Evolutionary conservation across 2,797 vertebrate species (phyloP), one percentile per base, ranked within the genome.

Genomic region (Erethizon dorsatum): DNA sequence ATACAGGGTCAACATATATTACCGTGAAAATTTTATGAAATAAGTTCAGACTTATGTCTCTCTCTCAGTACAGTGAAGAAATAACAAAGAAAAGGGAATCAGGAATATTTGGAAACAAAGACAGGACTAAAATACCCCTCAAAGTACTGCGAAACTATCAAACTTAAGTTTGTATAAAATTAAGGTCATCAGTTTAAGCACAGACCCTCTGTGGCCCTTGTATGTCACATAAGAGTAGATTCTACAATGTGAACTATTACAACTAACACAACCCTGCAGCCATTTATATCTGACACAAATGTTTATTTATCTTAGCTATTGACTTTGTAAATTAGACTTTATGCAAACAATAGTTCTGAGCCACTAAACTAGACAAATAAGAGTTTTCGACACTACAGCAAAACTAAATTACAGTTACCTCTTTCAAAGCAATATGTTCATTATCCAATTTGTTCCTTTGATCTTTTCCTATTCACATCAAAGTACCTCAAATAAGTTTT

Each of bases 321-420:
- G 96, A 98, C 97, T 98, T 98, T 98, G 97, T 97, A 98, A 98
- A 98, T 98, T 97, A 98, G 97, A 91, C 97, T 98, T 97, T 93
- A 98, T 96, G 97, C 98, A 98, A 98, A 98, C 95, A 98, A 98
- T 94, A 97, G 98, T 98, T 98, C 98, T 98, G 80, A 98, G 92
- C 97, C 98, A 98, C 94, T 98, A 98, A 98, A 97, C 98, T 89
- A 98, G 97, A 98, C 96, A 98, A 97, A 96, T 37, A 28, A 28
- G 69, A 88, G 88, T 83, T 95, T 96, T 96, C 91, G 59, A 95
- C 79, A 90, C 37, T 15, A 37, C 52, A 90, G 50, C 67, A 88
- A 87, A 50, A 56, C 87, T 92, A 97, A 96, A 97, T 96, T 85
- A 90, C 95, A 93, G 90, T 82, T 89, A 83, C 52, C 83, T 52